phyloP scores from a whole-genome alignment of 2,797 vertebrate species.

The Gadopsis bispinosus region DNA sequence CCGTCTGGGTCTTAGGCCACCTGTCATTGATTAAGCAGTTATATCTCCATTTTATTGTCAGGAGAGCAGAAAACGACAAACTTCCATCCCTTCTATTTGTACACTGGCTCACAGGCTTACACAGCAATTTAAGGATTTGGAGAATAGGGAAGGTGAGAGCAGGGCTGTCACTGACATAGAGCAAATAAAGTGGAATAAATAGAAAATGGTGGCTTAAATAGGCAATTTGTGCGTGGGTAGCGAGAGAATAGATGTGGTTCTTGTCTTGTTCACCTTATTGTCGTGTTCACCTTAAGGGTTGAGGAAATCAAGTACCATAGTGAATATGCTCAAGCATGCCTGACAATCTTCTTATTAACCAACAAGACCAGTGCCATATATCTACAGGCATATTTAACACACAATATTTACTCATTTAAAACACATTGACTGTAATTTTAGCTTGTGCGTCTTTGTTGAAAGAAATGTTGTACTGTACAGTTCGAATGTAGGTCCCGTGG shows the following conservation, averaged over 20 bases:
- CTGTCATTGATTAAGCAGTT: conserved; percentile 58
- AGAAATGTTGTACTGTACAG: not conserved
- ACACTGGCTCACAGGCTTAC: conserved; percentile 25
- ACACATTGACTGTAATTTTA: not conserved
- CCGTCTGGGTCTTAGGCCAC: conserved; percentile 7
- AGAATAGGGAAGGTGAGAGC: conserved; percentile 20
- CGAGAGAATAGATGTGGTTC: conserved; percentile 16
- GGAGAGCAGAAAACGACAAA: conserved; percentile 34
- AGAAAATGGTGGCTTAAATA: conserved; percentile 26
- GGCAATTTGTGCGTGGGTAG: conserved; percentile 35
- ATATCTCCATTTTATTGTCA: conserved; percentile 36
- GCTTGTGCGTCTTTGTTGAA: not conserved
- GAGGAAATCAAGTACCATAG: conserved; percentile 6
- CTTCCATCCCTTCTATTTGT: not conserved
- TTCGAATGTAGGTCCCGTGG: too few relatives aligned
- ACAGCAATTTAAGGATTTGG: conserved; percentile 18
- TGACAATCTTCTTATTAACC: not conserved
- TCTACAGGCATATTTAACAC: not conserved
- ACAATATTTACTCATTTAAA: conserved; percentile 2
- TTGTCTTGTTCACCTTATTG: conserved; percentile 1
- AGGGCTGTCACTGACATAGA: conserved; percentile 25
- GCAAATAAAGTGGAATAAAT: conserved; percentile 37
- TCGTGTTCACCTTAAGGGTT: not conserved
- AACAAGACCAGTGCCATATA: conserved; percentile 9
- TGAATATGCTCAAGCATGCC: not conserved